These are phyloP conservation scores for Nyctereutes procyonoides DNA, from an alignment of 2,113 vertebrate genomes.

Conservation along the genomic window DNA sequence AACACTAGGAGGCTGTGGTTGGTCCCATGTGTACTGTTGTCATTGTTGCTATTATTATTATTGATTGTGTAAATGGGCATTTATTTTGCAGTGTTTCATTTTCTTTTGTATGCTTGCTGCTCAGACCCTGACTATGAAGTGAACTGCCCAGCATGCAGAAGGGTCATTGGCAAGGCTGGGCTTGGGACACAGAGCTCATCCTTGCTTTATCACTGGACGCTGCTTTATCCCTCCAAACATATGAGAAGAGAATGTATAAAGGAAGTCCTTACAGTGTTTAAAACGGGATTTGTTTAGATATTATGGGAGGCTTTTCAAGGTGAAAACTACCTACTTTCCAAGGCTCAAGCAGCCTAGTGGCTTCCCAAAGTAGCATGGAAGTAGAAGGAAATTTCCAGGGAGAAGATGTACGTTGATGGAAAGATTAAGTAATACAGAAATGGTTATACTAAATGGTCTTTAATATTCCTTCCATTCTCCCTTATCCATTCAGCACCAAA, in stretches of 20 bases:
- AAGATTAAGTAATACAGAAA: neutral
- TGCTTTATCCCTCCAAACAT: neutral
- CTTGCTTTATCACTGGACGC: neutral
- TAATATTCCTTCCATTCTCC: neutral
- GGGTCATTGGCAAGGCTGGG: neutral
- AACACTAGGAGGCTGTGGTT: constrained; percentile 34
- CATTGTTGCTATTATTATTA: constrained; percentile 29
- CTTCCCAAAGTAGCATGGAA: neutral
- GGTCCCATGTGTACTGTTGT: neutral
- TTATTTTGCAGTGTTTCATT: neutral
- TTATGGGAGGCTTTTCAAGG: neutral
- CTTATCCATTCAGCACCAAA: neutral
- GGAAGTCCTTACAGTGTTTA: neutral
- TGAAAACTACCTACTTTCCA: neutral
- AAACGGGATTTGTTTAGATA: neutral
- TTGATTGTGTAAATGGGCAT: neutral
- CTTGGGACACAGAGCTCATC: neutral
- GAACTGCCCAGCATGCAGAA: neutral
- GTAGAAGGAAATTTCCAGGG: neutral
- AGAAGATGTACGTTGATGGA: neutral
- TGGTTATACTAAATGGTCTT: neutral
- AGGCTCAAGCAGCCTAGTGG: neutral
- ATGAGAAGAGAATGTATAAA: neutral
- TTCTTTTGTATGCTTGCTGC: neutral
- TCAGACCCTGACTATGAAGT: neutral